These are phyloP conservation scores for Calliopum simillimum DNA, from an alignment of 2,888 invertebrate species.

Conservation along the genomic window DNA sequence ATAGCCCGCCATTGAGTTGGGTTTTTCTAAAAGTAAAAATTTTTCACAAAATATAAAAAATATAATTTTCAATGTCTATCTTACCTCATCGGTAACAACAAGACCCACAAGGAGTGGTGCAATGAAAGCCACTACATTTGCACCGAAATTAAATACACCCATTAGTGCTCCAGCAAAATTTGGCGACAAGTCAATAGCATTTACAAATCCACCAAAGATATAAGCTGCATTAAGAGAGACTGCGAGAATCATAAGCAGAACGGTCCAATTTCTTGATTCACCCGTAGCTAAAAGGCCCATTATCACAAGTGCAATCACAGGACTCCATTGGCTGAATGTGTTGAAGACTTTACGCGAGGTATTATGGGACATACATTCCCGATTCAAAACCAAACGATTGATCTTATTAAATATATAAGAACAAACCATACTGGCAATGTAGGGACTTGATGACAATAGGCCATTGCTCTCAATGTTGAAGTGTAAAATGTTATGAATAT, in stretches of 20 bases:
- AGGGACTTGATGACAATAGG: too few species aligned
- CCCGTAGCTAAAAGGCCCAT: conserved; percentile 68
- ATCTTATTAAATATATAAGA: too few species aligned
- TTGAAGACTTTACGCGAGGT: conserved; percentile 68
- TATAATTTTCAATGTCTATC: neutral
- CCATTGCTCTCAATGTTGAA: too few species aligned
- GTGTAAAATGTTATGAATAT: too few species aligned
- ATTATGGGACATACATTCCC: conserved; percentile 46
- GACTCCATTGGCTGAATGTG: conserved; percentile 73
- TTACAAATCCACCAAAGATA: conserved; percentile 80
- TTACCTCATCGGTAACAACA: too few species aligned
- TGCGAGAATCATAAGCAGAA: conserved; percentile 74
- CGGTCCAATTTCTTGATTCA: conserved; percentile 67
- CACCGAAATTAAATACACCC: conserved; percentile 80
- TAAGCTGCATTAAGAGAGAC: conserved; percentile 79
- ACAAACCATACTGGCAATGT: too few species aligned
- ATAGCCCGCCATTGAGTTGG: too few species aligned
- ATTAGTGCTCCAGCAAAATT: conserved; percentile 83
- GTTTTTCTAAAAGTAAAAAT: neutral
- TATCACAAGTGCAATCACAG: conserved; percentile 74
- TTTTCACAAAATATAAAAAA: neutral
- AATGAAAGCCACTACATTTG: too few species aligned
- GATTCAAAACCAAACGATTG: too few species aligned
- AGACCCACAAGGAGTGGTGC: too few species aligned
- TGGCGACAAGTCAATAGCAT: conserved; percentile 84